phyloP scores from a whole-genome alignment of 1,140 invertebrate species.

The Lasioglossum baleicum region DNA sequence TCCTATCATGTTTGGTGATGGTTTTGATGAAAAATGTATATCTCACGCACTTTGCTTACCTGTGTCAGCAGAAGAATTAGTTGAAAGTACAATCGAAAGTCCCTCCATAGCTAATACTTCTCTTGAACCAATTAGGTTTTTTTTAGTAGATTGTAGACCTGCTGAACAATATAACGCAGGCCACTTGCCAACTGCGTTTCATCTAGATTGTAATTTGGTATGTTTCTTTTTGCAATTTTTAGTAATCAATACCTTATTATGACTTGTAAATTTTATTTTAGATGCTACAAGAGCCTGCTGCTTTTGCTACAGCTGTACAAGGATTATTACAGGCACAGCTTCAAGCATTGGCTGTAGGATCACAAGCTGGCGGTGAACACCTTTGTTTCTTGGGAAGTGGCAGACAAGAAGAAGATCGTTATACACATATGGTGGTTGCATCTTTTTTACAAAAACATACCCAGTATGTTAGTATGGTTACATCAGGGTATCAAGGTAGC shows the following conservation, averaged over 20 bases:
- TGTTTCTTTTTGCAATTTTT: slow-evolving; percentile 47
- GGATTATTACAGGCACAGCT: slow-evolving; percentile 94
- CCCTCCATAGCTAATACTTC: slow-evolving; percentile 80
- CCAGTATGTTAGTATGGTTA: slow-evolving; percentile 94
- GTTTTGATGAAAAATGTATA: slow-evolving; percentile 81
- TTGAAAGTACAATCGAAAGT: slow-evolving; percentile 87
- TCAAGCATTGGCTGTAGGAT: slow-evolving; percentile 93
- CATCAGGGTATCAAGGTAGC: slow-evolving; percentile 92
- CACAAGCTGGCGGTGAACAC: slow-evolving; percentile 95
- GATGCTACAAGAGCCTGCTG: slow-evolving; percentile 92
- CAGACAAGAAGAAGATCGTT: slow-evolving; percentile 96
- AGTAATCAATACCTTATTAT: slow-evolving; percentile 13
- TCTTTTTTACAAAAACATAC: slow-evolving; percentile 97
- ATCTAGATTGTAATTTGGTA: slow-evolving; percentile 96
- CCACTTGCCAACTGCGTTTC: slow-evolving; percentile 97
- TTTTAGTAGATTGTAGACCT: slow-evolving; percentile 98
- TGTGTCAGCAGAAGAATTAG: slow-evolving; percentile 92
- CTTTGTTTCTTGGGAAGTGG: slow-evolving; percentile 98
- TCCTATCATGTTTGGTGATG: slow-evolving; percentile 82
- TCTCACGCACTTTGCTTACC: slow-evolving; percentile 96
- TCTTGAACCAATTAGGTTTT: slow-evolving; percentile 88
- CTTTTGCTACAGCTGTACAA: slow-evolving; percentile 96
- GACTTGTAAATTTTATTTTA: slow-evolving; percentile 20
- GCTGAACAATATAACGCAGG: slow-evolving; percentile 98
- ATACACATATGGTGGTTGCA: slow-evolving; percentile 98